phyloP scores from a whole-genome alignment of 2,113 vertebrate genomes.

The Panthera tigris region DNA sequence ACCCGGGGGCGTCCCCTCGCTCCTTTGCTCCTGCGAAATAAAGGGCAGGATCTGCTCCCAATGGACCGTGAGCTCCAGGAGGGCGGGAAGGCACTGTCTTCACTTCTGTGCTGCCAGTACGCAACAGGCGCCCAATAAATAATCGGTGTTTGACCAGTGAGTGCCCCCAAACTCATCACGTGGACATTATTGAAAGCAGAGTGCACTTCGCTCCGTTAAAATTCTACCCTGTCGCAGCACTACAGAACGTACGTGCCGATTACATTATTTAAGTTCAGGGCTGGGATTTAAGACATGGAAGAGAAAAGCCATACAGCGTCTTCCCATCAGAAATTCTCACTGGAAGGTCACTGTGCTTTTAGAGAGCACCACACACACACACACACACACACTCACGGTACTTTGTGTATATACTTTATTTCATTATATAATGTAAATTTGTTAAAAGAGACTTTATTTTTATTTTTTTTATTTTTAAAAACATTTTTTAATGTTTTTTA shows the following conservation, averaged over 20 bases:
- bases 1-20: rapidly evolving
- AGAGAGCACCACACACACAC: background rate
- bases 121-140: background rate
- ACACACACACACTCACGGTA: too few relatives aligned
- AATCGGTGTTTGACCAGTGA: background rate
- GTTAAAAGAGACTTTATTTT: background rate
- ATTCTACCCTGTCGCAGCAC: background rate
- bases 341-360: background rate
- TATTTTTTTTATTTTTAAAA: too few relatives aligned
- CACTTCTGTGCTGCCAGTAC: background rate
- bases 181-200: background rate
- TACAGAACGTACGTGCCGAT: background rate
- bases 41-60: background rate
- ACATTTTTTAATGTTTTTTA: too few relatives aligned
- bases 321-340: background rate
- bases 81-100: background rate
- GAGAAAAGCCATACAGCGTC: background rate
- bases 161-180: background rate
- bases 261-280: background rate
- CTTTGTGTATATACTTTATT: background rate
- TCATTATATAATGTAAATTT: background rate
- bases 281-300: background rate
- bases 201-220: background rate
- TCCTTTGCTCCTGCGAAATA: background rate
- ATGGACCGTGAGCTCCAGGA: background rate